These are phyloP conservation scores for Vidua macroura DNA, from an alignment of 2,113 vertebrate species.

Conservation along the genomic window DNA sequence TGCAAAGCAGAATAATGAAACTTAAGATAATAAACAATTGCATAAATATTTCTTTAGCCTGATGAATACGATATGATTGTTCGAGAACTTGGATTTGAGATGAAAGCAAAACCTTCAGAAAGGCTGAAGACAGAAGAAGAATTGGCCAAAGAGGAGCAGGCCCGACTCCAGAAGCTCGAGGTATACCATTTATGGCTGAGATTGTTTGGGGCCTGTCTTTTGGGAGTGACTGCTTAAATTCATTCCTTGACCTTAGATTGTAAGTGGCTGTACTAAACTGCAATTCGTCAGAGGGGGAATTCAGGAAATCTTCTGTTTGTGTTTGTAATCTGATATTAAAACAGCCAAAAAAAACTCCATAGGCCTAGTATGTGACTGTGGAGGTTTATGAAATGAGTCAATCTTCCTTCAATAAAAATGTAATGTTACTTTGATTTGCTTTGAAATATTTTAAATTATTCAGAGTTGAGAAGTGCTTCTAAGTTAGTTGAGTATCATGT, in stretches of 20 bases:
- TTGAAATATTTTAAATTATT: background rate
- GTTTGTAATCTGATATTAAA: background rate
- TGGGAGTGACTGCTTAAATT: background rate
- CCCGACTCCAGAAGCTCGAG: slow-evolving; percentile 85
- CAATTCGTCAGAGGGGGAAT: background rate
- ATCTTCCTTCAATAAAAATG: background rate
- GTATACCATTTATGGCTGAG: slow-evolving; percentile 59
- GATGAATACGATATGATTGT: slow-evolving; percentile 93
- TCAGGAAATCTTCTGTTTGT: slow-evolving; percentile 20
- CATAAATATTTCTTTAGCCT: slow-evolving; percentile 70
- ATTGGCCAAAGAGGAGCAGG: slow-evolving; percentile 83
- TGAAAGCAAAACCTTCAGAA: slow-evolving; percentile 93
- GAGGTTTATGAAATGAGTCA: background rate
- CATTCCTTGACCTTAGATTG: background rate
- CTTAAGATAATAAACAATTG: background rate
- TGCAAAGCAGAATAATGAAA: background rate
- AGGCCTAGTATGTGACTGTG: background rate
- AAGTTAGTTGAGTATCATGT: background rate
- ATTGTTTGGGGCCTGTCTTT: background rate
- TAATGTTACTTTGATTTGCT: background rate
- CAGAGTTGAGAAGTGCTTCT: background rate
- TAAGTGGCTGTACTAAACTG: background rate
- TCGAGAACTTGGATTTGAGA: slow-evolving; percentile 93
- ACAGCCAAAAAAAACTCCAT: background rate
- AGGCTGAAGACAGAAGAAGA: slow-evolving; percentile 91